These are phyloP conservation scores for Ardeotis arabs DNA, from an alignment of 2,113 vertebrate species.

Conservation along the genomic window DNA sequence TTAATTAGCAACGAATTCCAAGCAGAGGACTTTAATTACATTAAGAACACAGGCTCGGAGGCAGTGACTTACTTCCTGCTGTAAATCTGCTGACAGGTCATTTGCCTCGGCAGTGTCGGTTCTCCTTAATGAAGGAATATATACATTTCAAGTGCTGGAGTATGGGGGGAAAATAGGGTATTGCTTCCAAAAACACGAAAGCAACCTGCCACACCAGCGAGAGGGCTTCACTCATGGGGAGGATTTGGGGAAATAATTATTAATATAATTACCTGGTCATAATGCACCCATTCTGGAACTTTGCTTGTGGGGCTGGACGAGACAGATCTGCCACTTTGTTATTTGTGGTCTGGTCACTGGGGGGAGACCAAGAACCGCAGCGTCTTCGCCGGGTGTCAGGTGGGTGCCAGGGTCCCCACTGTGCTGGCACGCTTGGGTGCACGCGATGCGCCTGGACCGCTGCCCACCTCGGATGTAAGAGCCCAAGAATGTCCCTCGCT, in stretches of 20 bases:
- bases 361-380: conserved; percentile 54
- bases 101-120: conserved; percentile 48
- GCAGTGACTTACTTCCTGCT: conserved; percentile 71
- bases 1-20: conserved; percentile 72
- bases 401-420: background rate
- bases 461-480: fast-evolving
- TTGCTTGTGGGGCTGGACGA: background rate
- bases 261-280: background rate
- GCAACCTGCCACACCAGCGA: background rate
- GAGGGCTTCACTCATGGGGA: background rate
- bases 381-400: fast-evolving
- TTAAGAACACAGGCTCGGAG: conserved; percentile 57
- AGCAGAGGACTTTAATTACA: conserved; percentile 76
- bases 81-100: conserved; percentile 67
- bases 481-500: fast-evolving
- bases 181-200: conserved; percentile 64
- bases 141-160: conserved; percentile 34
- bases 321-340: background rate
- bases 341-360: conserved; percentile 53
- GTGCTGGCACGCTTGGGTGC: fast-evolving
- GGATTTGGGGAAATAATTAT: background rate
- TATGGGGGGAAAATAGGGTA: background rate
- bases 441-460: fast-evolving
- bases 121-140: conserved; percentile 61
- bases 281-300: background rate